phyloP scores from a whole-genome alignment of 2,888 invertebrate genomes.

The Himalopsyche japonica region DNA sequence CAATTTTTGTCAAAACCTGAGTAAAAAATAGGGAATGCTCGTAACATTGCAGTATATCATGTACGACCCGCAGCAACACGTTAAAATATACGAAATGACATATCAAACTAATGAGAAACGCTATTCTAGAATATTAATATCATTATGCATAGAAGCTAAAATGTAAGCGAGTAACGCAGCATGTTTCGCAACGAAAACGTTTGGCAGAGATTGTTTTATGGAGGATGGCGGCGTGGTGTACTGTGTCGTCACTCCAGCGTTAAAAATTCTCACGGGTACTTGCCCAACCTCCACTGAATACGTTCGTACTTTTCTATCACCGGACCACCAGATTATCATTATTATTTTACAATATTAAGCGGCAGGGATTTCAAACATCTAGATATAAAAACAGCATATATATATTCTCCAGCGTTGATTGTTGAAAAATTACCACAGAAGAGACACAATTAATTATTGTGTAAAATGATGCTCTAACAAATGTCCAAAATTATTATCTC shows the following conservation, averaged over 20 bases:
- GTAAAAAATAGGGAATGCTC: no score
- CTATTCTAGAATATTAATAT: neutral
- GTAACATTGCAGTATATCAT: no score
- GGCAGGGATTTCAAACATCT: neutral
- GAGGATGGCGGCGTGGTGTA: neutral
- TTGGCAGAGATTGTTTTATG: conserved; percentile 11
- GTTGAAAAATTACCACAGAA: no score
- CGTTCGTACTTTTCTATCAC: neutral
- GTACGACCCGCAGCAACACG: no score
- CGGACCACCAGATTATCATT: neutral
- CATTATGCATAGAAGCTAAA: neutral
- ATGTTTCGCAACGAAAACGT: neutral
- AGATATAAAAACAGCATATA: no score
- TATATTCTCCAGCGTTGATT: no score
- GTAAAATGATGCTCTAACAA: no score
- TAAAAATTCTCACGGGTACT: conserved; percentile 16
- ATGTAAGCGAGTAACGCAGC: neutral
- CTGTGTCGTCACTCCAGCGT: conserved; percentile 8
- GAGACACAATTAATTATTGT: no score
- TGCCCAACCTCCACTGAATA: conserved; percentile 1
- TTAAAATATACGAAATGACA: no score
- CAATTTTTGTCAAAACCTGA: no score
- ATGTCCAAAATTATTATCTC: no score
- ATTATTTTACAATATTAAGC: neutral
- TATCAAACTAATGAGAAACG: no score